These are phyloP conservation scores for Quadriops clusia DNA, from an alignment of 2,888 invertebrate genomes.

Conservation along the genomic window DNA sequence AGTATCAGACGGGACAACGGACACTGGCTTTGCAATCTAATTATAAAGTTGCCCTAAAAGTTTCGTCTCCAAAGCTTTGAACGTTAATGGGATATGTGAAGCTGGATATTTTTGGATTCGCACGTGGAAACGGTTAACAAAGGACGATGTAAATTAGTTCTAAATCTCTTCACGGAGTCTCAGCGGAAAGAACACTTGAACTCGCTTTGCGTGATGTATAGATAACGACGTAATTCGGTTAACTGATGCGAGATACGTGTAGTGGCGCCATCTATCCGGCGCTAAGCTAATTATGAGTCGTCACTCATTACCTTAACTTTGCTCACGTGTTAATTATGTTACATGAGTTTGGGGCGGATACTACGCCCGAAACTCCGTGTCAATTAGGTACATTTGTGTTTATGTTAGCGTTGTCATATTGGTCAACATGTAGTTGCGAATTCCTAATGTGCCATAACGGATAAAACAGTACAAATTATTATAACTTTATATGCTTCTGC, in stretches of 20 bases:
- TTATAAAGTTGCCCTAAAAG: slow-evolving; percentile 28
- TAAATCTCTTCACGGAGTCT: slow-evolving; percentile 13
- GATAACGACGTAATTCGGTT: slow-evolving; percentile 24
- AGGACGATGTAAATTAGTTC: slow-evolving; percentile 8
- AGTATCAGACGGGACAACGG: too few species aligned
- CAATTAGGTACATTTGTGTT: slow-evolving; percentile 12
- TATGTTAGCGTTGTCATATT: slow-evolving; percentile 10
- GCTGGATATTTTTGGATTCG: slow-evolving; percentile 12
- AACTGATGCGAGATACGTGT: slow-evolving; percentile 25
- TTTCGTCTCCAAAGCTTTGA: too few species aligned
- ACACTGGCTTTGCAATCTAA: slow-evolving; percentile 25
- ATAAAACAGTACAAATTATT: too few species aligned
- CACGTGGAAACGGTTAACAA: background rate
- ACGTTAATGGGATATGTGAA: slow-evolving; percentile 14
- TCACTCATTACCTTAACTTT: slow-evolving; percentile 35
- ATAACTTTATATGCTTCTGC: too few species aligned
- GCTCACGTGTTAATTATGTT: slow-evolving; percentile 23
- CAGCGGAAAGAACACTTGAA: slow-evolving; percentile 9
- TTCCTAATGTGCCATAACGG: too few species aligned
- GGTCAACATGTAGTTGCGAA: background rate
- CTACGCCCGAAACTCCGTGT: slow-evolving; percentile 10
- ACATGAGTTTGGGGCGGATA: slow-evolving; percentile 17
- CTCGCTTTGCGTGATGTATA: slow-evolving; percentile 14
- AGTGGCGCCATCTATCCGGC: slow-evolving; percentile 31
- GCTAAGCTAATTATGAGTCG: slow-evolving; percentile 35